Base-by-base conservation (phyloP, 2,888 invertebrate species). In the Neocrepidodera transversa region DNA sequence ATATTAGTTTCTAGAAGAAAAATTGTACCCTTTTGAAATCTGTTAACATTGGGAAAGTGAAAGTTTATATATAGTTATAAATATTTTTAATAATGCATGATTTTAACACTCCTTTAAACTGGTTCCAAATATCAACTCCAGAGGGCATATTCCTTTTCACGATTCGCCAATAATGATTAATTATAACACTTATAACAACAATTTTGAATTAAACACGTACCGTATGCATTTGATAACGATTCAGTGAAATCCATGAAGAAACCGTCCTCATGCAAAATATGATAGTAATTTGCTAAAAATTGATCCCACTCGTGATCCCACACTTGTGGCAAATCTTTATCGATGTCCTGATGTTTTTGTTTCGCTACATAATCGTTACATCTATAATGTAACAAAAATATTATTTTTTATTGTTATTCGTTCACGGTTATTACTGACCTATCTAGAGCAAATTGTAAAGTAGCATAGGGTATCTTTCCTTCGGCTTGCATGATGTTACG, bases 241-340 rank as follows among this genome's bases (percentile, higher is more conserved):
- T 66, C 66, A 2, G 49, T 47, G 18, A 66, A 70, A 43, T 69
- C 68, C 1, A 68, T 26, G 61, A 78, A 77, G 16, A 70, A 38
- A 5, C 70, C 82, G 54, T 85, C 83, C 67, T 87, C 85, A 68
- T 88, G 86, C 76, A 93, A 86, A 76, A 90, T 72, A 54, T 84
- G 77, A 79, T 87, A 84, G 77, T 86, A 87, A 72, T 88, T 86
- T 0, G 85, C 85, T 1, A 93, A 81, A 73, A 95, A 92, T 70
- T 90, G 88, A 72, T 94, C 93, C 96, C 96, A 96, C 75, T 95
- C 93, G 71, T 91, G 89, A 65, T 92, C 90, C 88, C 91, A 91
- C 11, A 75, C 80, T 66, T 86, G 82, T 26, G 75, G 72, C 7
- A 81, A 75, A 45, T 85, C 83, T 48, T 86, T 86, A 68, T 89